phyloP scores from a whole-genome alignment of 2,113 vertebrate species.

The Mandrillus leucophaeus region DNA sequence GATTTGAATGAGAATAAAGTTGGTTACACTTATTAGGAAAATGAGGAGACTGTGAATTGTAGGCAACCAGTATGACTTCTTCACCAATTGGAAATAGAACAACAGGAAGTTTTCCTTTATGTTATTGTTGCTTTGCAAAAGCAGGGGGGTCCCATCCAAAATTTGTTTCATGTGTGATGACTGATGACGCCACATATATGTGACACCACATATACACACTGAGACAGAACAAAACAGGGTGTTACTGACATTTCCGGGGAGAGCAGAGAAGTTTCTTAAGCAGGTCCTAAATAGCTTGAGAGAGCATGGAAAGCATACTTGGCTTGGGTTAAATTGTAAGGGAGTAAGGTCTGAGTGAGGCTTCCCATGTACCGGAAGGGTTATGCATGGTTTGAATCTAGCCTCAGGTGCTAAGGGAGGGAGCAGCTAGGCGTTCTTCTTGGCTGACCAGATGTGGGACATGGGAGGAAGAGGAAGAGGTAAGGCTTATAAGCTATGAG shows the following conservation, averaged over 20 bases:
- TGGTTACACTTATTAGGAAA: background rate
- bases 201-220: background rate
- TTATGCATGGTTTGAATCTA: background rate
- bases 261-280: background rate
- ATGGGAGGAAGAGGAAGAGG: background rate
- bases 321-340: background rate
- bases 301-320: too few species aligned
- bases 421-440: background rate
- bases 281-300: background rate
- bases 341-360: background rate
- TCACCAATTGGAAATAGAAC: background rate
- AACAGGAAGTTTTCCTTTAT: background rate
- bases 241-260: background rate
- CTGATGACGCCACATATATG: background rate
- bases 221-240: background rate
- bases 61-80: background rate
- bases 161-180: background rate
- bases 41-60: background rate
- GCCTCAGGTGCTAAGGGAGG: background rate
- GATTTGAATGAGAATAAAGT: background rate
- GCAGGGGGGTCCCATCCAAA: background rate
- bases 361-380: background rate
- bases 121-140: background rate
- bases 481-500: background rate
- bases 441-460: background rate